Evolutionary conservation across 1,140 invertebrate species (phyloP).

Genomic region (Aporrectodea caliginosa): DNA sequence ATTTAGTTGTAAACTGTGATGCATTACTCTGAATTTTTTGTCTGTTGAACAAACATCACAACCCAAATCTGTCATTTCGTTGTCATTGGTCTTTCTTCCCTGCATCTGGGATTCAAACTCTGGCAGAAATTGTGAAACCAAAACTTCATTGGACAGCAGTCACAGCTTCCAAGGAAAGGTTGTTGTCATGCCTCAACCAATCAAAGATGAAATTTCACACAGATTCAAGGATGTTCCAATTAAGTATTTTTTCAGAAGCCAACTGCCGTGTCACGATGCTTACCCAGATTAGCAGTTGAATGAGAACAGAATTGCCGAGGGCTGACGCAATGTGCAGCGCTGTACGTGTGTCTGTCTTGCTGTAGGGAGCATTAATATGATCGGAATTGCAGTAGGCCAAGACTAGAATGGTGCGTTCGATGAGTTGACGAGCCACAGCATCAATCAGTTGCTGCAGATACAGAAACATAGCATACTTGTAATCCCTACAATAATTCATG

Average conservation of each 20-base stretch:
- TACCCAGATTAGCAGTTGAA: constrained; percentile 91
- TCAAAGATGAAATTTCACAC: neutral
- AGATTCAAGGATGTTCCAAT: neutral
- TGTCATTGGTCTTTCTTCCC: neutral
- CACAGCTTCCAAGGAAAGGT: neutral
- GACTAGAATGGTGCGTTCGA: constrained; percentile 58
- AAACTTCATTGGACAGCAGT: neutral
- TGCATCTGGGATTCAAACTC: neutral
- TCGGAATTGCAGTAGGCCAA: constrained; percentile 59
- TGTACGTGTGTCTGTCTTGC: constrained; percentile 69
- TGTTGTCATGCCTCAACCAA: neutral
- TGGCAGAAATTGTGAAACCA: neutral
- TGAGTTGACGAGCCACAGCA: constrained; percentile 63
- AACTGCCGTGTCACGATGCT: constrained; percentile 39
- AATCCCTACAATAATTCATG: too few species aligned
- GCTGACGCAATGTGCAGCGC: constrained; percentile 84
- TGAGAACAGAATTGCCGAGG: constrained; percentile 80
- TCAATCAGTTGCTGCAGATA: constrained; percentile 70
- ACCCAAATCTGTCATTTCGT: too few species aligned
- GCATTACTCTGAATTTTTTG: too few species aligned
- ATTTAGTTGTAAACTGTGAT: too few species aligned
- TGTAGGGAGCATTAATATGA: constrained; percentile 64
- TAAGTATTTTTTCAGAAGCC: neutral
- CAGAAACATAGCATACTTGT: neutral
- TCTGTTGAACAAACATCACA: too few species aligned